Percentiles rank a stretch among this genome's conserved stretches.
phyloP scores from a whole-genome alignment of 2,797 vertebrate genomes.

The Allobates femoralis region DNA sequence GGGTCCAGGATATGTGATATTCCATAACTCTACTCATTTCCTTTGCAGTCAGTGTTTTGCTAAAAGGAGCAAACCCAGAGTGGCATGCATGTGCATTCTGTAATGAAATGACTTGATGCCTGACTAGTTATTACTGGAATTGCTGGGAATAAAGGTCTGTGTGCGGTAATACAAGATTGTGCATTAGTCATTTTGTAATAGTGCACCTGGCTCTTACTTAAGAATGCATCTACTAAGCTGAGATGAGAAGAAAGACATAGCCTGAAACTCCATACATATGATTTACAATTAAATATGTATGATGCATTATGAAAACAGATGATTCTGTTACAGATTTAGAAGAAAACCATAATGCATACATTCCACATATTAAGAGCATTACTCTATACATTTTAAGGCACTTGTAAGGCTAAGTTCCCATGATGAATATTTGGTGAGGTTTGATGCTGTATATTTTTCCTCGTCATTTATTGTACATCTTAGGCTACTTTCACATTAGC shows the following conservation, averaged over 20 bases:
- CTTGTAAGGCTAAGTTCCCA: no score
- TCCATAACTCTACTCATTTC: conserved; percentile 49
- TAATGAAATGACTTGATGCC: conserved; percentile 6
- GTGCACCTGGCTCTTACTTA: conserved; percentile 16
- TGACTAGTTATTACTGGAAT: conserved; percentile 36
- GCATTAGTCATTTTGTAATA: conserved; percentile 30
- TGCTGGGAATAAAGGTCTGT: conserved; percentile 23
- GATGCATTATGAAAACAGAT: background rate
- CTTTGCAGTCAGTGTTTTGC: conserved; percentile 50
- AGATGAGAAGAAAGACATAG: background rate
- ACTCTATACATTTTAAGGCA: background rate
- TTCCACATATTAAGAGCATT: conserved; percentile 1
- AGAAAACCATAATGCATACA: background rate
- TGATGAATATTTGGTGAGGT: no score
- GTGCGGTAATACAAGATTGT: conserved; percentile 10
- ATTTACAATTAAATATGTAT: conserved; percentile 9
- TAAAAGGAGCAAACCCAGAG: background rate
- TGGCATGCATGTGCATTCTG: conserved; percentile 20
- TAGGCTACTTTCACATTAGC: no score
- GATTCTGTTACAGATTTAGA: background rate
- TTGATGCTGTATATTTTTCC: no score
- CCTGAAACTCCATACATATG: background rate
- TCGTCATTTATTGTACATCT: no score
- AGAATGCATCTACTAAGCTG: background rate
- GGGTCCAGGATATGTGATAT: conserved; percentile 51